phyloP scores from a whole-genome alignment of 2,113 vertebrate genomes.

The Manacus vitellinus region DNA sequence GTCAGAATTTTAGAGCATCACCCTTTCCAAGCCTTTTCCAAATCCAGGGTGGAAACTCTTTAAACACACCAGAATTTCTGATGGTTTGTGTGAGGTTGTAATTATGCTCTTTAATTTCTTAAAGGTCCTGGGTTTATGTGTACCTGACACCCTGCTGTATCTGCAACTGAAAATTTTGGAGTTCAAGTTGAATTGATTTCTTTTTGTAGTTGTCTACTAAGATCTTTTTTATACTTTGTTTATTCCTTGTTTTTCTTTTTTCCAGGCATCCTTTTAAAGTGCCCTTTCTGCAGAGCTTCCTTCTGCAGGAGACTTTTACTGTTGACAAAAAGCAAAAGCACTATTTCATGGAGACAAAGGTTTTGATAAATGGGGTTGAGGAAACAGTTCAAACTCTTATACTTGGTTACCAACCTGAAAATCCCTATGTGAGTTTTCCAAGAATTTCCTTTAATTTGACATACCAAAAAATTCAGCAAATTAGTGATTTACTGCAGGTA shows the following conservation, averaged over 20 bases:
- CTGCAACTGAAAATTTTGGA: not conserved
- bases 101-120: not conserved
- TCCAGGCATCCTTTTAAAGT: conserved; percentile 82
- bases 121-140: not conserved
- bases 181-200: not conserved
- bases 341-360: conserved; percentile 83
- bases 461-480: not conserved
- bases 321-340: conserved; percentile 71
- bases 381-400: conserved; percentile 81
- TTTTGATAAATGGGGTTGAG: conserved; percentile 67
- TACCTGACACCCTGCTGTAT: not conserved
- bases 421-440: conserved; percentile 78
- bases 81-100: not conserved
- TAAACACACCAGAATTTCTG: not conserved
- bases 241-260: not conserved
- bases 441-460: not conserved
- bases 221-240: not conserved
- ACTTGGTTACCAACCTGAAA: conserved; percentile 76
- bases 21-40: not conserved
- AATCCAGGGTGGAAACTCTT: not conserved
- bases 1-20: not conserved
- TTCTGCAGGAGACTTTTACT: conserved; percentile 84
- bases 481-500: not conserved
- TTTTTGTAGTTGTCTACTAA: not conserved
- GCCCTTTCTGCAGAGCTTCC: conserved; percentile 72